Evolutionary conservation across 1,140 invertebrate genomes (phyloP), one percentile per base, ranked within the genome.

Genomic region (Euwallacea fornicatus): DNA sequence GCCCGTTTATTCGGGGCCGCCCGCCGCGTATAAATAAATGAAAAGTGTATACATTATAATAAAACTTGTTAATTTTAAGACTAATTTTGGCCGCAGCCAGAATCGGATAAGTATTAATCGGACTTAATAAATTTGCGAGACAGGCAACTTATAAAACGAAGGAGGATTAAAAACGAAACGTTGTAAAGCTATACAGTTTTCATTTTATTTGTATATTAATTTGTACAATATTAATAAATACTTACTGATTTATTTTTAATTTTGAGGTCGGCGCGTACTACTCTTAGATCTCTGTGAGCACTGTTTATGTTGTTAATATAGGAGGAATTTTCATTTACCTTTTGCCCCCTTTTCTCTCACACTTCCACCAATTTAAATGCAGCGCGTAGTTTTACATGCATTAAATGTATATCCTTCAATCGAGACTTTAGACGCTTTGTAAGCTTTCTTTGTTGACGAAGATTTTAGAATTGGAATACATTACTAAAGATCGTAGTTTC

Each of bases 151-250:
- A 33, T 33, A 33, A 33, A 33, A 33, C 21, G 21, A 33, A 33
- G 21, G 21, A 33, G 21, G 21, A 33, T 33, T 33, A 33, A 10
- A 13, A 61, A 56, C 54, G 42, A 61, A 43, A 11, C 59, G 16
- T 79, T 79, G 76, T 78, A 77, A 76, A 79, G 75, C 72, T 78
- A 80, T 79, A 79, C 80, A 81, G 73, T 80, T 81, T 81, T 80
- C 80, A 80, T 81, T 81, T 80, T 76, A 80, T 81, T 81, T 81
- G 80, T 81, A 81, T 79, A 81, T 80, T 80, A 76, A 76, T 75
- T 72, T 80, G 80, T 81, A 81, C 77, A 80, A 75, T 79, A 80
- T 79, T 79, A 80, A 80, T 78, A 78, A 80, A 79, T 75, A 76
- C 71, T 72, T 72, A 72, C 66, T 67, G 71, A 72, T 66, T 72